Percentiles rank a stretch among this genome's conserved stretches.
These are phyloP conservation scores for Acrobeloides nanus DNA, from an alignment of 2,888 invertebrate genomes.

Conservation along the genomic window DNA sequence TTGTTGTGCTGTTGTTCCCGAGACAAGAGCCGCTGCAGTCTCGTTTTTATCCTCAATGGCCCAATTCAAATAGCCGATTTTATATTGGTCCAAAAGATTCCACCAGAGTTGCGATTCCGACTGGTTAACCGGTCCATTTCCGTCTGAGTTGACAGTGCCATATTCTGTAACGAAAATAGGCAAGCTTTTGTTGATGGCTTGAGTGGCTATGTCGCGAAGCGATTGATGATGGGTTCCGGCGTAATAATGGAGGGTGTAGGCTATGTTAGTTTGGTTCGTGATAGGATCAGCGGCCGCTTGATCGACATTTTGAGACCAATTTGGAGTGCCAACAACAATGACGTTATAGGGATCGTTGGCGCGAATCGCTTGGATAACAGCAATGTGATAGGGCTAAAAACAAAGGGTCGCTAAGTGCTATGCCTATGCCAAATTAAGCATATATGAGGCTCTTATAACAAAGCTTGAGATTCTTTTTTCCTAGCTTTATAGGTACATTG, in stretches of 20 bases:
- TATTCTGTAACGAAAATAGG: neutral
- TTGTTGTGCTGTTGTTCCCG: no score
- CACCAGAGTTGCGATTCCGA: neutral
- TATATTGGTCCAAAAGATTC: neutral
- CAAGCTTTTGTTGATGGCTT: neutral
- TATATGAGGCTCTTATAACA: no score
- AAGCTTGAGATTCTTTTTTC: no score
- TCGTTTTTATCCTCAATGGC: no score
- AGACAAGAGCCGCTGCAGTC: no score
- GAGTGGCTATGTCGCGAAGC: no score
- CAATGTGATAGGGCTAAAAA: neutral
- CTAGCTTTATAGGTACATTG: no score
- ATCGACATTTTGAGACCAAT: slow-evolving; percentile 9
- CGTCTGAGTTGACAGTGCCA: neutral
- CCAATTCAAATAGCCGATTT: no score
- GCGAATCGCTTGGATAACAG: slow-evolving; percentile 5
- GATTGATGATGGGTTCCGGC: no score
- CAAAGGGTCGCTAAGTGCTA: no score
- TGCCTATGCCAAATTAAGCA: no score
- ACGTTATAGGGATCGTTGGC: slow-evolving; percentile 7
- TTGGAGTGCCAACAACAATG: slow-evolving; percentile 11
- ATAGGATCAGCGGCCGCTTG: slow-evolving; percentile 7
- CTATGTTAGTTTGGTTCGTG: slow-evolving; percentile 3
- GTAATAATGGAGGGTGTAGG: no score
- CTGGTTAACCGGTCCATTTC: neutral